Conservation (phyloP, 2,888 invertebrate species). For the Crocallis elinguaria region DNA sequence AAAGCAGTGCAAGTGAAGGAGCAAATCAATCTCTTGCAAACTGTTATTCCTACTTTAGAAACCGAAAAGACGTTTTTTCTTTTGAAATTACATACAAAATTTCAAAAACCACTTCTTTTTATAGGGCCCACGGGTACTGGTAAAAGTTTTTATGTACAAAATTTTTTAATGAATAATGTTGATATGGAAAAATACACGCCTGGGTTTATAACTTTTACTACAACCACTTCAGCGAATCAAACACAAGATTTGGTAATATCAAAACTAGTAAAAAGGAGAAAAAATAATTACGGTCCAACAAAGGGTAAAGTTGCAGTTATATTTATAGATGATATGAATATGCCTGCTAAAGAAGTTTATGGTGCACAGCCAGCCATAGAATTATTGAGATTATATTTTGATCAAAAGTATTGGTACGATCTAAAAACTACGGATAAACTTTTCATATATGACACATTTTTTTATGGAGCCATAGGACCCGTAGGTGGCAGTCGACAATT, state of each 20-base stretch:
- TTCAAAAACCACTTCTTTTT: slow-evolving; percentile 87
- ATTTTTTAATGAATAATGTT: slow-evolving; percentile 88
- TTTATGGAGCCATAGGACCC: slow-evolving; percentile 94
- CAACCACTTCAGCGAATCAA: slow-evolving; percentile 92
- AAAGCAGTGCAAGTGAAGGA: slow-evolving; percentile 82
- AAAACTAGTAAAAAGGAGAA: slow-evolving; percentile 88
- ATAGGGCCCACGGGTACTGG: slow-evolving; percentile 95
- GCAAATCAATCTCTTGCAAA: slow-evolving; percentile 87
- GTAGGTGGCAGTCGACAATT: slow-evolving; percentile 95
- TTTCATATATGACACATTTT: slow-evolving; percentile 90
- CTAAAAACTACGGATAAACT: slow-evolving; percentile 92
- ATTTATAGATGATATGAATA: slow-evolving; percentile 95
- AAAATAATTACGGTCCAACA: slow-evolving; percentile 91
- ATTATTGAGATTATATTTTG: slow-evolving; percentile 91
- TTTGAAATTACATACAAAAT: slow-evolving; percentile 89
- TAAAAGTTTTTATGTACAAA: slow-evolving; percentile 92
- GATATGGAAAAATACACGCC: slow-evolving; percentile 89
- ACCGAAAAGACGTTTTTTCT: slow-evolving; percentile 92
- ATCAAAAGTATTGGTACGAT: slow-evolving; percentile 95
- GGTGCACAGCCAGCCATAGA: slow-evolving; percentile 95
- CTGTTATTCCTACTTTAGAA: slow-evolving; percentile 94
- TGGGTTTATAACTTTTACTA: slow-evolving; percentile 92
- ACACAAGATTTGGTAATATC: slow-evolving; percentile 91
- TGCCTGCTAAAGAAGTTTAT: slow-evolving; percentile 93
- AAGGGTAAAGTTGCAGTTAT: slow-evolving; percentile 89